Conservation (phyloP, 2,888 invertebrate genomes). For the Spisula solida region DNA sequence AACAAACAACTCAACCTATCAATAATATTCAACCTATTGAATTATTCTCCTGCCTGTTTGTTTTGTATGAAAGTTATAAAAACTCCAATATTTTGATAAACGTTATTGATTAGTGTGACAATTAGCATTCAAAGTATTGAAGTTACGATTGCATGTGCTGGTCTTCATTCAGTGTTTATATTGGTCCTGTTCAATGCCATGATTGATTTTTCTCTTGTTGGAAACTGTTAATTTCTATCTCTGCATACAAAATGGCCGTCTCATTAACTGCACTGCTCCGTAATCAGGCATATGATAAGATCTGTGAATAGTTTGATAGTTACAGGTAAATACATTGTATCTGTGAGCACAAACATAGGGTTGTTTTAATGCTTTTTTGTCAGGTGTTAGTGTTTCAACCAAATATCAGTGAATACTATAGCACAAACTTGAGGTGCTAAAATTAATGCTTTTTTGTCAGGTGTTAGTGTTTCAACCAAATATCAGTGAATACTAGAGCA, state of each 20-base stretch:
- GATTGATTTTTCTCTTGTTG: neutral
- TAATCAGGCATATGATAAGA: neutral
- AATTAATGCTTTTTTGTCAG: no score
- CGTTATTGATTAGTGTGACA: neutral
- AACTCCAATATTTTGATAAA: neutral
- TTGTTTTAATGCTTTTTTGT: no score
- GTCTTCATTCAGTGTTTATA: neutral
- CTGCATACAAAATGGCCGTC: conserved; percentile 2
- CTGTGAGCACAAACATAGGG: no score
- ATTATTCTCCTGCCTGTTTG: no score
- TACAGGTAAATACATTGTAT: neutral
- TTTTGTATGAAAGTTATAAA: neutral
- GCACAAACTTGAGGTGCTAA: no score
- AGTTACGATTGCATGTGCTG: neutral
- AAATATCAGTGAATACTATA: no score
- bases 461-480: no score
- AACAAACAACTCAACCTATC: no score
- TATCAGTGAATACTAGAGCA: no score
- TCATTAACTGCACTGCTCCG: neutral
- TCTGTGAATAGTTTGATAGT: neutral
- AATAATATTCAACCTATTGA: no score
- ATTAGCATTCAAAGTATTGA: neutral
- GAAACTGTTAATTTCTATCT: neutral
- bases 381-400: no score
- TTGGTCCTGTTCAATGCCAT: neutral